A percentile compares a stretch with the other conserved stretches of the same genome.
These are phyloP conservation scores for Agapornis roseicollis DNA, from an alignment of 2,113 vertebrate genomes.

Conservation along the genomic window DNA sequence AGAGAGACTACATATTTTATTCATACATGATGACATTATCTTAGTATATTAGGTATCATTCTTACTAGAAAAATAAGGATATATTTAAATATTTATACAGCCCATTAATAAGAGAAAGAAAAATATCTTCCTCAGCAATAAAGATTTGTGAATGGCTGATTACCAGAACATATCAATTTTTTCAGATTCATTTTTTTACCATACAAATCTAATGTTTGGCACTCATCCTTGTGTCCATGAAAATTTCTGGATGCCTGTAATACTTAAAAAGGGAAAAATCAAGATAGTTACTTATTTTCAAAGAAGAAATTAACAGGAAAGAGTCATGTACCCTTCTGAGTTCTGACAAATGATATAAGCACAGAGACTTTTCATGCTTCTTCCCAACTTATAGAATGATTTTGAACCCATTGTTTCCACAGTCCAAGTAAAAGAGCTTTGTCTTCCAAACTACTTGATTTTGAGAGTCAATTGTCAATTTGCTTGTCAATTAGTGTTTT, in stretches of 20 bases:
- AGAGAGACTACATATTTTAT: not conserved
- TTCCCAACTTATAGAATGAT: not conserved
- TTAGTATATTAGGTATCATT: not conserved
- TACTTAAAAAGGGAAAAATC: not conserved
- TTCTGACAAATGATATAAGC: not conserved
- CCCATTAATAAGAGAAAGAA: not conserved
- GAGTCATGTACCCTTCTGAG: not conserved
- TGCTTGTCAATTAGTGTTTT: not conserved
- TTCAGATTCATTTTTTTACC: not conserved
- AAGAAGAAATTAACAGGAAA: not conserved
- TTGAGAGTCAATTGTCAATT: not conserved
- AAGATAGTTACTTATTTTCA: not conserved
- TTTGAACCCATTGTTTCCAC: not conserved
- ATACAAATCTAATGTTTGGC: not conserved
- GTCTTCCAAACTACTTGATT: not conserved
- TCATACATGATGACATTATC: not conserved
- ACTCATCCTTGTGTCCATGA: not conserved
- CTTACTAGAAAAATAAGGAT: not conserved
- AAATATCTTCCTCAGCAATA: not conserved
- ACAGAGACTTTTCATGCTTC: not conserved
- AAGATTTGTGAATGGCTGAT: not conserved
- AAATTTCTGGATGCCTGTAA: not conserved
- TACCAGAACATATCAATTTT: not conserved
- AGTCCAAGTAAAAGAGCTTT: not conserved
- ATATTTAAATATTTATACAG: conserved; percentile 26